Base-by-base conservation (phyloP, 2,113 vertebrate species). In the Gopherus flavomarginatus region DNA sequence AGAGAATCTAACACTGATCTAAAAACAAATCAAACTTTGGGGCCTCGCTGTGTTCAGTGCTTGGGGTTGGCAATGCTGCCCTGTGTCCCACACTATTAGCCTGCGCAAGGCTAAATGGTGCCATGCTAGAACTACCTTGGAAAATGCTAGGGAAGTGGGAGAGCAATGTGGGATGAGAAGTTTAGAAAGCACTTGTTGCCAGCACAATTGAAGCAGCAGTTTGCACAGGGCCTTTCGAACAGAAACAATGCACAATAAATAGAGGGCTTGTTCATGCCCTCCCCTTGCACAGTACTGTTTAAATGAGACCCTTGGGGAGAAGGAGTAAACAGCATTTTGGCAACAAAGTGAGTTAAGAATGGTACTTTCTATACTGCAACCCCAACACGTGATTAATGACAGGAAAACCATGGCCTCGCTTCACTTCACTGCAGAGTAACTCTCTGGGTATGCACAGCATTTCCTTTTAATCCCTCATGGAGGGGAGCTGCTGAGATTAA, bases 361-460 rank as follows among this genome's bases (percentile, higher is more conserved):
- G 95, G 90, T 2, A 84, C 96, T 97, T 86, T 94, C 92, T 97
- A 53, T 97, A 96, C 93, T 95, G 86, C 92, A 97, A 96, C 93
- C 94, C 24, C 92, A 80, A 92, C 0, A 0, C 79, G 89, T 96
- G 96, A 96, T 96, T 96, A 91, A 92, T 72, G 97, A 87, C 96
- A 97, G 97, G 89, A 94, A 89, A 97, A 49, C 88, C 95, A 77
- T 77, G 94, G 95, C 95, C 91, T 96, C 1, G 52, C 53, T 56
- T 97, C 96, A 86, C 93, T 96, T 31, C 92, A 77, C 80, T 90
- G 96, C 83, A 96, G 8, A 22, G 92, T 94, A 92, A 11, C 93
- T 38, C 96, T 62, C 92, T 0, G 92, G 94, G 83, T 19, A 75
- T 42, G 89, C 92, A 75, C 93, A 96, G 95, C 92, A 82, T 44